A percentile compares a stretch with the other conserved stretches of the same genome.
Conservation (phyloP, 2,797 vertebrate species). For the Graptemys geographica region DNA sequence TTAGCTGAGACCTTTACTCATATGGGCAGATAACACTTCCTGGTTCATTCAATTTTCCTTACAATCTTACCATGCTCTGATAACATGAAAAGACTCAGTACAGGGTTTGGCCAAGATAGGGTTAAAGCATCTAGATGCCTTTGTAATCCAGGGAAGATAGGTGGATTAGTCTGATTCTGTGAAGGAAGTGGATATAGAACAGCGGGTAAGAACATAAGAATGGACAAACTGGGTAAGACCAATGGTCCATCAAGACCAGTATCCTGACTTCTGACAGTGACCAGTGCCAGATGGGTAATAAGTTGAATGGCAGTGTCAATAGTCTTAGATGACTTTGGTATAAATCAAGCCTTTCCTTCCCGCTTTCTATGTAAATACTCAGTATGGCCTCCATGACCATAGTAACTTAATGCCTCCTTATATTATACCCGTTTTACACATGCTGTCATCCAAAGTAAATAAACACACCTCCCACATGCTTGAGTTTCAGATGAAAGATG, state of each 20-base stretch:
- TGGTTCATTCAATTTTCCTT: neutral
- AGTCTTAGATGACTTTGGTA: neutral
- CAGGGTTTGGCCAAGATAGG: neutral
- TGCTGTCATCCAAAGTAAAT: constrained; percentile 11
- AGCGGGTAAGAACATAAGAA: neutral
- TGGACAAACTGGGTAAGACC: neutral
- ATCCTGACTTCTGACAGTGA: neutral
- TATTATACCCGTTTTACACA: neutral
- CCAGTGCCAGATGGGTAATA: neutral
- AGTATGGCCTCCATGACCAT: neutral
- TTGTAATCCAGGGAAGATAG: neutral
- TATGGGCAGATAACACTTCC: neutral
- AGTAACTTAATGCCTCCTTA: neutral
- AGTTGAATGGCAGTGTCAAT: neutral
- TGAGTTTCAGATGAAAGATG: neutral
- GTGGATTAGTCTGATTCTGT: neutral
- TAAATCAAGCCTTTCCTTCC: neutral
- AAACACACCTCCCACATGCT: neutral
- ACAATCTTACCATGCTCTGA: neutral
- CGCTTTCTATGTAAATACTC: neutral
- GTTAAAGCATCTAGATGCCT: neutral
- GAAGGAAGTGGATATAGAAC: neutral
- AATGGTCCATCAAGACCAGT: neutral
- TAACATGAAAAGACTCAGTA: neutral
- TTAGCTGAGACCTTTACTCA: neutral